A percentile compares a stretch with the other conserved stretches of the same genome.
Conservation (phyloP, 2,888 invertebrate species). For the Morpho deidamia region DNA sequence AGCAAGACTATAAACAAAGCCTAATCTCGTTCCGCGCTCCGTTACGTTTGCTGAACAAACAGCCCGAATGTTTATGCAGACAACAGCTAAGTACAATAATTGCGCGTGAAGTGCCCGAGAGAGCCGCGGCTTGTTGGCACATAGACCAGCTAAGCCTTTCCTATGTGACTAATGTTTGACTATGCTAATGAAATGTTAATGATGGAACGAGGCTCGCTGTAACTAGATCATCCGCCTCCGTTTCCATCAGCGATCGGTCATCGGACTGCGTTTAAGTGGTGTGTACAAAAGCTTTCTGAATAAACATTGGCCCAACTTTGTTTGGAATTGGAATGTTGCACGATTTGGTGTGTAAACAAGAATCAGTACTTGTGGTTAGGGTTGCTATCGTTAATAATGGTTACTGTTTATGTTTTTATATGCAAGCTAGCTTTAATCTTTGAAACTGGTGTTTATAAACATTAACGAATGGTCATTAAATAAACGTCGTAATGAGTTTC, state of each 20-base stretch:
- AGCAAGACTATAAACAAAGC: slow-evolving; percentile 55
- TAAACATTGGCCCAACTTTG: slow-evolving; percentile 43
- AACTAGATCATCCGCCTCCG: slow-evolving; percentile 66
- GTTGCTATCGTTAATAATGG: neutral
- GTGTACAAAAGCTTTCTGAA: slow-evolving; percentile 58
- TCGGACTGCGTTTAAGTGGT: slow-evolving; percentile 44
- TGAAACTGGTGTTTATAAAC: too few species aligned
- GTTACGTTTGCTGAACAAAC: slow-evolving; percentile 68
- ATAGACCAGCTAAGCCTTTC: slow-evolving; percentile 63
- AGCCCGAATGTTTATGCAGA: slow-evolving; percentile 58
- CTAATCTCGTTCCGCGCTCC: slow-evolving; percentile 65
- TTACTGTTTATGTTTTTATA: slow-evolving; percentile 1
- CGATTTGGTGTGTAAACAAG: slow-evolving; percentile 23
- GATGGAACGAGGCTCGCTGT: slow-evolving; percentile 41
- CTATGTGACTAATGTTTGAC: slow-evolving; percentile 69
- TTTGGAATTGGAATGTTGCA: slow-evolving; percentile 23
- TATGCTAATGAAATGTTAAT: slow-evolving; percentile 76
- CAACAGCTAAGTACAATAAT: slow-evolving; percentile 74
- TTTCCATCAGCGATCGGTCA: slow-evolving; percentile 40
- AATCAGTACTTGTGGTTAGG: slow-evolving; percentile 5
- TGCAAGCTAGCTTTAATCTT: too few species aligned
- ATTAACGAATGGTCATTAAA: too few species aligned
- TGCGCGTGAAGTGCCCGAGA: slow-evolving; percentile 58
- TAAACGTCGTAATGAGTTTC: too few species aligned
- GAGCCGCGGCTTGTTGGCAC: slow-evolving; percentile 57